Percentiles rank a stretch among this genome's conserved stretches.
Evolutionary conservation across 2,888 invertebrate genomes (phyloP).

Genomic region (Didymodactylos carnosus): DNA sequence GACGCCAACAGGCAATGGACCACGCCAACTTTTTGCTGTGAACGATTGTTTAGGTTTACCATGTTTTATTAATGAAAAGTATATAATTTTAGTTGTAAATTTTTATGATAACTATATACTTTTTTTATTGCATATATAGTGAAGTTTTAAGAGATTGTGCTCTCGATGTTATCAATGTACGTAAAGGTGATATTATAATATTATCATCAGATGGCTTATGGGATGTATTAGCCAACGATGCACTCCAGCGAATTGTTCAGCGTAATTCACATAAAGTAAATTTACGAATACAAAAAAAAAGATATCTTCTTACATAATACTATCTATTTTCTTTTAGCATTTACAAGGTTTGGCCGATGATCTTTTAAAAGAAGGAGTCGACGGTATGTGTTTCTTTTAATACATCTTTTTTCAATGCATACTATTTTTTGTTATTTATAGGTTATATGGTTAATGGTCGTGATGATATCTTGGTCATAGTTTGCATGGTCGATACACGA

Average conservation of each 20-base stretch:
- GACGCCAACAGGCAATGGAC: constrained; percentile 1
- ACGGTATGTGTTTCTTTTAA: neutral
- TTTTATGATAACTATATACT: neutral
- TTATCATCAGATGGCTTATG: constrained; percentile 11
- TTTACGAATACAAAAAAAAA: neutral
- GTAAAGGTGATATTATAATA: constrained; percentile 10
- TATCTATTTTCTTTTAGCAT: neutral
- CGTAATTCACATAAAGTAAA: constrained; percentile 2
- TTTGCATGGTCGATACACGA: neutral
- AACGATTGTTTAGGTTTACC: neutral
- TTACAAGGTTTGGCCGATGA: constrained; percentile 13
- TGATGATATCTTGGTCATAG: constrained; percentile 13
- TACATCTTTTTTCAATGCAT: neutral
- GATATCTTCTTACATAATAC: neutral
- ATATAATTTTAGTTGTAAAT: neutral
- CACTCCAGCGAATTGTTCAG: constrained; percentile 2
- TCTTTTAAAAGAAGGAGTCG: constrained; percentile 2
- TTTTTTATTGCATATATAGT: neutral
- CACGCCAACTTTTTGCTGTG: constrained; percentile 7
- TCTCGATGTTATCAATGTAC: neutral
- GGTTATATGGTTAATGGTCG: constrained; percentile 11
- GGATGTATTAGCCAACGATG: constrained; percentile 7
- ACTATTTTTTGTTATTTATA: neutral
- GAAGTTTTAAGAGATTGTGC: constrained; percentile 9
- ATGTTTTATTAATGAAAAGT: constrained; percentile 1